Evolutionary conservation across 2,797 vertebrate species (phyloP).

Genomic region (Pseudopleuronectes americanus): DNA sequence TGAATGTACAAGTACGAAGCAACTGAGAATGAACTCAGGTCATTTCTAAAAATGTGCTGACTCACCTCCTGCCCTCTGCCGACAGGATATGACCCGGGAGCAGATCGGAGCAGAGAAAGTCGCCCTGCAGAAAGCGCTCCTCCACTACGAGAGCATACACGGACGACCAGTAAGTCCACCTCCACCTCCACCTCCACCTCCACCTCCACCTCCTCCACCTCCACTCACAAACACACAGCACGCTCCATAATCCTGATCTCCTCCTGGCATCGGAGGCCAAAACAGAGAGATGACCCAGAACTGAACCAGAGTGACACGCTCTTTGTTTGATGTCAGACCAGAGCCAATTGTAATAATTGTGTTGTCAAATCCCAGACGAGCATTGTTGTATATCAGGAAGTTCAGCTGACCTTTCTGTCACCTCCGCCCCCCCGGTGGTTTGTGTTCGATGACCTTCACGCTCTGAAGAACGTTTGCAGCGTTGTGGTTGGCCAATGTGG

Average conservation of each 20-base stretch:
- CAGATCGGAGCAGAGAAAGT: constrained; percentile 96
- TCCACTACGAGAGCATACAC: constrained; percentile 96
- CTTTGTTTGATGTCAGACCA: constrained; percentile 20
- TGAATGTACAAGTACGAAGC: background rate
- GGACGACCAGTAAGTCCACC: constrained; percentile 91
- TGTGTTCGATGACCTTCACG: constrained; percentile 26
- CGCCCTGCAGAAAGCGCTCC: constrained; percentile 93
- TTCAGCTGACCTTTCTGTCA: constrained; percentile 28
- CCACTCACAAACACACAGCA: background rate
- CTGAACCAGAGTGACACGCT: background rate
- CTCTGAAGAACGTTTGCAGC: background rate
- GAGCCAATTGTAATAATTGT: constrained; percentile 25
- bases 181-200: constrained; percentile 33
- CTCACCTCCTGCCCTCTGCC: constrained; percentile 30
- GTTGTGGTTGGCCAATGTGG: no score
- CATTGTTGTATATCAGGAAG: constrained; percentile 17
- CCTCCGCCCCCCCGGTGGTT: background rate
- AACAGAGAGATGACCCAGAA: constrained; percentile 50
- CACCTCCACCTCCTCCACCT: background rate
- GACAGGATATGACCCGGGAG: constrained; percentile 97
- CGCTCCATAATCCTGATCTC: background rate
- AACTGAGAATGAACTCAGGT: constrained; percentile 6
- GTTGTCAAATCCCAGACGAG: constrained; percentile 5
- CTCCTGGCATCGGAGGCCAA: constrained; percentile 13
- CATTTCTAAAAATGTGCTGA: constrained; percentile 18